These are phyloP conservation scores for Siniperca undulata DNA, from an alignment of 2,797 vertebrate species.

Conservation along the genomic window DNA sequence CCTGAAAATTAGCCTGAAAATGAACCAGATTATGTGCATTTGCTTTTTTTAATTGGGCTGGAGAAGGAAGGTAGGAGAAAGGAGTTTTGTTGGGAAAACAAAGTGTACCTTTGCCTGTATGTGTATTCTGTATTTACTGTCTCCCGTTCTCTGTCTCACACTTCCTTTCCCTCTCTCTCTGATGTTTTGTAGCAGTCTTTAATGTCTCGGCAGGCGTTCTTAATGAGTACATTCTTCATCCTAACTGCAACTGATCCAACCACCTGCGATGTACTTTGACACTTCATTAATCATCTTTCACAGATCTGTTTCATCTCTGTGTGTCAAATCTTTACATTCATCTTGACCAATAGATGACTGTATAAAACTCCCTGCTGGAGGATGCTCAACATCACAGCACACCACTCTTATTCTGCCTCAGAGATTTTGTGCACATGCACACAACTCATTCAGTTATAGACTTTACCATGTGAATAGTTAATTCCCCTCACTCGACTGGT, in stretches of 20 bases:
- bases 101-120: neutral
- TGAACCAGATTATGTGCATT: constrained; percentile 5
- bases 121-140: constrained; percentile 10
- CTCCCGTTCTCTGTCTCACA: neutral
- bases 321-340: constrained; percentile 5
- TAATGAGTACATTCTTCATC: constrained; percentile 32
- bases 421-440: too few relatives aligned
- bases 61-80: neutral
- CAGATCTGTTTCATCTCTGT: constrained; percentile 23
- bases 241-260: constrained; percentile 15
- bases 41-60: neutral
- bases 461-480: too few relatives aligned
- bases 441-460: too few relatives aligned
- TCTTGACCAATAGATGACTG: neutral
- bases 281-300: constrained; percentile 23
- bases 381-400: too few relatives aligned
- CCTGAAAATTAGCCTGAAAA: neutral
- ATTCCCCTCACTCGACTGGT: too few relatives aligned
- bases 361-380: too few relatives aligned
- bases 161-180: constrained; percentile 5
- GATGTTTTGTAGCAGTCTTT: constrained; percentile 31
- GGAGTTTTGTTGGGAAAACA: neutral
- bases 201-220: constrained; percentile 10
- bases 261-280: constrained; percentile 3
- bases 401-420: too few relatives aligned